Conservation (phyloP, 2,888 invertebrate species). For the Willowsia nigromaculata region DNA sequence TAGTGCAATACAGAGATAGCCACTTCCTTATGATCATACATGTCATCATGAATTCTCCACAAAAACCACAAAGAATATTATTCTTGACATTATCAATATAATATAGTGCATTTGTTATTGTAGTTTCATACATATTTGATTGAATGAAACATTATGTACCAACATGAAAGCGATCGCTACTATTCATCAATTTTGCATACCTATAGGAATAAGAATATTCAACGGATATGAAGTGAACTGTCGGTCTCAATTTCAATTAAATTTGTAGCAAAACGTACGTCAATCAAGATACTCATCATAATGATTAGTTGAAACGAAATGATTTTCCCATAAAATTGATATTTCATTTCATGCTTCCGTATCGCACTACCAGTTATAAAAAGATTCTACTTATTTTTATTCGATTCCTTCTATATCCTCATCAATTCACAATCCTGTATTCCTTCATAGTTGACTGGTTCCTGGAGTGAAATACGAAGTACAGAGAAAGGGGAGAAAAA, state of each 20-base stretch:
- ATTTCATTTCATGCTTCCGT: conserved; percentile 24
- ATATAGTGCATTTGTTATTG: conserved; percentile 28
- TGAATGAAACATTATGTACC: not conserved
- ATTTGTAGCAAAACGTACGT: conserved; percentile 10
- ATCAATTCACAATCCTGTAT: conserved; percentile 51
- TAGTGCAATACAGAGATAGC: no score
- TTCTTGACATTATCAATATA: conserved; percentile 35
- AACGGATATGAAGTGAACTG: no score
- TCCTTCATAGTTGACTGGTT: conserved; percentile 57
- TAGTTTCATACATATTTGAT: not conserved
- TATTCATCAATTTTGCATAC: no score
- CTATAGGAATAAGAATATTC: no score
- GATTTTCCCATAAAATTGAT: conserved; percentile 47
- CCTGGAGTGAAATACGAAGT: conserved; percentile 57
- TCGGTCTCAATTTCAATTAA: no score
- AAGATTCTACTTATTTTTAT: conserved; percentile 15
- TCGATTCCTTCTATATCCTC: conserved; percentile 19
- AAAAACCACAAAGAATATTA: conserved; percentile 26
- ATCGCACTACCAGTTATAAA: not conserved
- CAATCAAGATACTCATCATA: not conserved
- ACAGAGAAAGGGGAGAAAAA: conserved; percentile 37
- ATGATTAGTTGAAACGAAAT: conserved; percentile 15
- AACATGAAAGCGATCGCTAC: no score
- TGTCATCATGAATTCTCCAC: conserved; percentile 75
- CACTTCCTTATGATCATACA: conserved; percentile 37